phyloP scores from a whole-genome alignment of 2,888 invertebrate genomes.

The Pristionchus arcanus region DNA sequence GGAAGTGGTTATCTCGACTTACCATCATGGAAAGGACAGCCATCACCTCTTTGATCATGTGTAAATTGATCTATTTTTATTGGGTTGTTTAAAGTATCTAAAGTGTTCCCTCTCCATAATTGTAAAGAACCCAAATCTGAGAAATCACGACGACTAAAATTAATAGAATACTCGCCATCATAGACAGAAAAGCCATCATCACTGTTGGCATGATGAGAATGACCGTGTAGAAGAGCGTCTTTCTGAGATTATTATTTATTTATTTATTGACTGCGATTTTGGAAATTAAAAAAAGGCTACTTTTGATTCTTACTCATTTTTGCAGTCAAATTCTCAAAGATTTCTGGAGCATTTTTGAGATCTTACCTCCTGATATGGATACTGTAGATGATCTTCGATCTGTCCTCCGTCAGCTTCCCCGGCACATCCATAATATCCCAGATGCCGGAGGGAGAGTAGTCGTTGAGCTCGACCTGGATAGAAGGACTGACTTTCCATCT shows the following conservation, averaged over 20 bases:
- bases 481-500: no score
- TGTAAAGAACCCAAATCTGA: background rate
- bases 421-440: slow-evolving; percentile 94
- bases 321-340: no score
- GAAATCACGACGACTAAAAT: background rate
- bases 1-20: no score
- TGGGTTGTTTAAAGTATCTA: no score
- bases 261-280: no score
- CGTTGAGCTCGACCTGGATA: slow-evolving; percentile 90
- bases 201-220: slow-evolving; percentile 99
- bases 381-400: slow-evolving; percentile 76
- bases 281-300: no score
- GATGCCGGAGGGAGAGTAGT: slow-evolving; percentile 97
- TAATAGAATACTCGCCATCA: slow-evolving; percentile 80
- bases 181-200: slow-evolving; percentile 97
- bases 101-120: no score
- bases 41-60: no score
- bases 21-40: no score
- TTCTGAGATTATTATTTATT: slow-evolving; percentile 80
- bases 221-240: slow-evolving; percentile 98
- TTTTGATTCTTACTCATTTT: no score
- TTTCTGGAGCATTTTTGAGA: background rate
- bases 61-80: no score
- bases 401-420: slow-evolving; percentile 90
- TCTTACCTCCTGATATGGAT: slow-evolving; percentile 73